Percentiles rank a stretch among this genome's conserved stretches.
Conservation (phyloP, 2,888 invertebrate genomes). For the Mechanitis mazaeus region DNA sequence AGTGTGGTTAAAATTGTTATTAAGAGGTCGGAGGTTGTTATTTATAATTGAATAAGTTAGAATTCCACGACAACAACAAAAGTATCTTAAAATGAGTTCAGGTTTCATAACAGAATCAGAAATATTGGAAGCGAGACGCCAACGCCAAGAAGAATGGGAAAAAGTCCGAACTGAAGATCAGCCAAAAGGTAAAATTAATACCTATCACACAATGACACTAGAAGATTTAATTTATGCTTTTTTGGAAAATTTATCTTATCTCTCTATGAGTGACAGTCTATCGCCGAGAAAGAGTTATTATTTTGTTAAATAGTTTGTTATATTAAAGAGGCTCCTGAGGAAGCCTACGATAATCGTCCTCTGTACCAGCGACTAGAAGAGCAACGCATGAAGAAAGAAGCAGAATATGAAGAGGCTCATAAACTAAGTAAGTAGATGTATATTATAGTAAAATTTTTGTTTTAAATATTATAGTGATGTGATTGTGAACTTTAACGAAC, state of each 20-base stretch:
- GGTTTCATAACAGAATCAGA: conserved; percentile 94
- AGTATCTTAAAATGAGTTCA: conserved; percentile 82
- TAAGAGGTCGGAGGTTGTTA: not conserved
- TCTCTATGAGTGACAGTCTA: not conserved
- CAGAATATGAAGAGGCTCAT: conserved; percentile 96
- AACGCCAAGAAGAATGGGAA: conserved; percentile 97
- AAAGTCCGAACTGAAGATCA: conserved; percentile 93
- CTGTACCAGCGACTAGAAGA: conserved; percentile 95
- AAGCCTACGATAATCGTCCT: conserved; percentile 85
- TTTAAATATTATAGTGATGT: no score
- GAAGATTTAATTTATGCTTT: not conserved
- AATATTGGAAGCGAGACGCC: conserved; percentile 85
- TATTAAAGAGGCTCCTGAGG: conserved; percentile 89
- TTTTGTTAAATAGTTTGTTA: conserved; percentile 18
- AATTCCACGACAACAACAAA: not conserved
- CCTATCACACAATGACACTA: conserved; percentile 4
- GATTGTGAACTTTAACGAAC: no score
- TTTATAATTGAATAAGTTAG: not conserved
- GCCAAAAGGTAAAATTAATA: conserved; percentile 82
- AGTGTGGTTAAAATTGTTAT: conserved; percentile 3
- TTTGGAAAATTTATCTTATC: no score
- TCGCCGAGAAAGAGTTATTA: no score
- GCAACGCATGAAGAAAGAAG: conserved; percentile 92
- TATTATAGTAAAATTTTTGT: no score
- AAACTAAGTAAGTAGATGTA: conserved; percentile 86